Evolutionary conservation across 2,888 invertebrate genomes (phyloP).

Genomic region (Drosophila phalerata): DNA sequence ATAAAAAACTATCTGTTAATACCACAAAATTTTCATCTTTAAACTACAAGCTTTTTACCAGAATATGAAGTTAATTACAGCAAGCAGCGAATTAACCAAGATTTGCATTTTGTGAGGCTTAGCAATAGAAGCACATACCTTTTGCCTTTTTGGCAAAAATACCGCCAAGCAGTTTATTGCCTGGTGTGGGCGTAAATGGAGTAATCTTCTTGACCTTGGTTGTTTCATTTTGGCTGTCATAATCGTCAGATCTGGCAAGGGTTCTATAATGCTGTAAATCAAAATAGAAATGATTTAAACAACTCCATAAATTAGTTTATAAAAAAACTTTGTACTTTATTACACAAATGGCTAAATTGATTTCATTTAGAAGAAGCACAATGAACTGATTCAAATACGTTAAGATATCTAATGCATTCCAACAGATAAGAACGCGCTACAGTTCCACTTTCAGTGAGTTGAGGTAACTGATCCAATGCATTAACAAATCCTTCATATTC

Average conservation of each 20-base stretch:
- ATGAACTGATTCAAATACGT: slow-evolving; percentile 41
- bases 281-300: slow-evolving; percentile 9
- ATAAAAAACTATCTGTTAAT: not conserved
- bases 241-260: slow-evolving; percentile 58
- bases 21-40: not conserved
- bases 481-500: slow-evolving; percentile 74
- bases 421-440: slow-evolving; percentile 71
- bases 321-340: slow-evolving; percentile 47
- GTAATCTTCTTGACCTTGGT: slow-evolving; percentile 73
- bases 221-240: slow-evolving; percentile 41
- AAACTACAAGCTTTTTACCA: slow-evolving; percentile 1
- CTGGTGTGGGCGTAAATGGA: slow-evolving; percentile 78
- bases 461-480: slow-evolving; percentile 61
- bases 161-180: slow-evolving; percentile 83
- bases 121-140: slow-evolving; percentile 67
- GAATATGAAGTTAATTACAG: slow-evolving; percentile 35
- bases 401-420: slow-evolving; percentile 70
- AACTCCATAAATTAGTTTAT: not conserved
- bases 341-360: slow-evolving; percentile 16
- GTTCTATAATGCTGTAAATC: slow-evolving; percentile 78
- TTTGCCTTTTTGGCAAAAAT: slow-evolving; percentile 84
- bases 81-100: not conserved
- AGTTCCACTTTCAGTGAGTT: slow-evolving; percentile 77
- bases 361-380: slow-evolving; percentile 14
- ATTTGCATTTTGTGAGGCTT: not conserved